Percentiles rank a stretch among this genome's conserved stretches.
phyloP scores from a whole-genome alignment of 1,140 invertebrate genomes.

The Anoplolepis gracilipes region DNA sequence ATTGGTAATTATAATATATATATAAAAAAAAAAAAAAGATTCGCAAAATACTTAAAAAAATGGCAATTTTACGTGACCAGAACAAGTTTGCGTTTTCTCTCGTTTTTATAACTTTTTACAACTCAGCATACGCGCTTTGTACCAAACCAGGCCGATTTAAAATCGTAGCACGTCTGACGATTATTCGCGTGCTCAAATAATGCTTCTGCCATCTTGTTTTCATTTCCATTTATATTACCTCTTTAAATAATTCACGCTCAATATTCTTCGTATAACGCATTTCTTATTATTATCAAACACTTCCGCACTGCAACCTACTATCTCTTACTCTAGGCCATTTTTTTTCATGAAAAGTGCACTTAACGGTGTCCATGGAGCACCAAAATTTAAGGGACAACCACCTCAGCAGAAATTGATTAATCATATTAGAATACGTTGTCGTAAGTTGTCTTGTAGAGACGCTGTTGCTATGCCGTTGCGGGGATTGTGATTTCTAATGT shows the following conservation, averaged over 20 bases:
- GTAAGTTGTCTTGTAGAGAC: conserved; percentile 33
- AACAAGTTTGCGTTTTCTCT: conserved; percentile 83
- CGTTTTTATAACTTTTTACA: conserved; percentile 83
- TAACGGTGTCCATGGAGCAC: conserved; percentile 85
- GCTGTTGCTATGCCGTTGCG: background rate
- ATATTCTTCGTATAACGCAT: conserved; percentile 79
- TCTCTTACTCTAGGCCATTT: conserved; percentile 84
- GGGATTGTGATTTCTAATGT: conserved; percentile 66
- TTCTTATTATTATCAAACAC: conserved; percentile 79
- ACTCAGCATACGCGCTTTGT: conserved; percentile 84
- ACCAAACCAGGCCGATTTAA: conserved; percentile 86
- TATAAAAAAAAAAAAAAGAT: conserved; percentile 76
- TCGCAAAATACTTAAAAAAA: conserved; percentile 82
- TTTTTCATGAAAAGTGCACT: conserved; percentile 84
- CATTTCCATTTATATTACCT: conserved; percentile 80
- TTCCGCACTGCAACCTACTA: conserved; percentile 74
- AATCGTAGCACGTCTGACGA: conserved; percentile 76
- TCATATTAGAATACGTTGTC: conserved; percentile 78
- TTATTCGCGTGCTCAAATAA: conserved; percentile 80
- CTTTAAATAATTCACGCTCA: conserved; percentile 84
- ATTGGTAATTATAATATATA: conserved; percentile 77
- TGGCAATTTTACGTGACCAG: conserved; percentile 86
- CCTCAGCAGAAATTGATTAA: conserved; percentile 84
- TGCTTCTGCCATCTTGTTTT: conserved; percentile 82
- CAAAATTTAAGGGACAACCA: conserved; percentile 82